These are phyloP conservation scores for Contarinia nasturtii DNA, from an alignment of 1,140 invertebrate species.

Conservation along the genomic window DNA sequence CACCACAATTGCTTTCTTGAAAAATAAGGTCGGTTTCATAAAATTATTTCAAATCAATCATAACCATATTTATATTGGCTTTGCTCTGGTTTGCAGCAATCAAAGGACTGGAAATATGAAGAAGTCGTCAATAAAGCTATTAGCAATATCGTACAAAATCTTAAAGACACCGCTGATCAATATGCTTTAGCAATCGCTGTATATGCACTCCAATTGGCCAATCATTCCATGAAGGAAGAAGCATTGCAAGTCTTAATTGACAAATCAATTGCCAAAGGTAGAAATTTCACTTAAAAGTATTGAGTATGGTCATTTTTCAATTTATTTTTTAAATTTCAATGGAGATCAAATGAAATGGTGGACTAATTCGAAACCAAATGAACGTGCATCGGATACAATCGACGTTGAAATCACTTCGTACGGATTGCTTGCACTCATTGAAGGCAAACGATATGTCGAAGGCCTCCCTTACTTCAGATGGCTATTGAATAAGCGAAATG, in stretches of 20 bases:
- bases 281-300: constrained; percentile 6
- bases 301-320: background rate
- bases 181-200: constrained; percentile 57
- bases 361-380: constrained; percentile 44
- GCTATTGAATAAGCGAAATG: constrained; percentile 57
- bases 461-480: constrained; percentile 58
- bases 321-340: constrained; percentile 12
- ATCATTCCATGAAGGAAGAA: constrained; percentile 27
- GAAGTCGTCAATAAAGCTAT: constrained; percentile 22
- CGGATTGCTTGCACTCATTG: constrained; percentile 42
- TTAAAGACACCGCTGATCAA: constrained; percentile 45
- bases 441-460: constrained; percentile 35
- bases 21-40: constrained; percentile 35
- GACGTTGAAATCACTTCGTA: constrained; percentile 70
- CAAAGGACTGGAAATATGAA: constrained; percentile 10
- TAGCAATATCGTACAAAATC: constrained; percentile 32
- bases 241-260: constrained; percentile 9
- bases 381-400: constrained; percentile 36
- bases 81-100: background rate
- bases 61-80: background rate
- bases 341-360: constrained; percentile 18
- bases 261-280: constrained; percentile 13
- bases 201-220: constrained; percentile 55
- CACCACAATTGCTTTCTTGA: constrained; percentile 56
- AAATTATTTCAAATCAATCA: too few relatives aligned